A percentile compares a stretch with the other conserved stretches of the same genome.
Evolutionary conservation across 2,797 vertebrate genomes (phyloP).

Genomic region (Takifugu ocellatus): DNA sequence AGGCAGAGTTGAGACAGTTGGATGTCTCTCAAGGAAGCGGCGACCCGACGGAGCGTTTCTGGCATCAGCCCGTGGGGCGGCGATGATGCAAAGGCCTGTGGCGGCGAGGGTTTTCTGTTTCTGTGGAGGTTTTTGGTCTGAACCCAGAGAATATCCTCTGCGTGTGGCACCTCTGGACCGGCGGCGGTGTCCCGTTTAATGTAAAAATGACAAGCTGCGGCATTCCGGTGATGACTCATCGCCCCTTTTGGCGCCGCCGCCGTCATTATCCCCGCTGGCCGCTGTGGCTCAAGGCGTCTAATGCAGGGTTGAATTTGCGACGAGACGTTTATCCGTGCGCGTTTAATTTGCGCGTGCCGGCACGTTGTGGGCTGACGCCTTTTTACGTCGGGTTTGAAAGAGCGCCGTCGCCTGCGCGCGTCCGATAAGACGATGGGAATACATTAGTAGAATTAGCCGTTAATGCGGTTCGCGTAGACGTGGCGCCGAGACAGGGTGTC

Average conservation of each 20-base stretch:
- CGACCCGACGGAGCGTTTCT: slow-evolving; percentile 1
- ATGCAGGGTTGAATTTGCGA: background rate
- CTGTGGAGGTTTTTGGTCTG: too few species aligned
- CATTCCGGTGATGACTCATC: slow-evolving; percentile 28
- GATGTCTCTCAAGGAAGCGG: slow-evolving; percentile 22
- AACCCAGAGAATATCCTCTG: background rate
- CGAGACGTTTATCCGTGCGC: background rate
- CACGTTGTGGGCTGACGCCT: slow-evolving; percentile 5
- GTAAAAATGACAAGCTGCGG: slow-evolving; percentile 31
- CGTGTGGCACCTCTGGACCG: background rate
- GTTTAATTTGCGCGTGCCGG: slow-evolving; percentile 12
- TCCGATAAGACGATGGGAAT: slow-evolving; percentile 11
- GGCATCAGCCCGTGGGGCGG: slow-evolving; percentile 5
- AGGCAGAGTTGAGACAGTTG: slow-evolving; percentile 30
- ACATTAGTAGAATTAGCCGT: slow-evolving; percentile 20
- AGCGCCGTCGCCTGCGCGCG: background rate
- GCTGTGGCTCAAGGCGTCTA: background rate
- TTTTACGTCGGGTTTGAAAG: slow-evolving; percentile 2
- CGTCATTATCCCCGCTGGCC: slow-evolving; percentile 21
- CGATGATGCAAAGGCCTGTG: slow-evolving; percentile 5
- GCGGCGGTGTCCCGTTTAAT: slow-evolving; percentile 3
- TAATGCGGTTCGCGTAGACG: slow-evolving; percentile 39
- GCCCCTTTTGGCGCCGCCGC: slow-evolving; percentile 25
- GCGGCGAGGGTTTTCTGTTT: slow-evolving; percentile 14
- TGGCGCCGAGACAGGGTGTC: slow-evolving; percentile 24